These are phyloP conservation scores for Helostoma temminkii DNA, from an alignment of 2,797 vertebrate genomes.

Conservation along the genomic window DNA sequence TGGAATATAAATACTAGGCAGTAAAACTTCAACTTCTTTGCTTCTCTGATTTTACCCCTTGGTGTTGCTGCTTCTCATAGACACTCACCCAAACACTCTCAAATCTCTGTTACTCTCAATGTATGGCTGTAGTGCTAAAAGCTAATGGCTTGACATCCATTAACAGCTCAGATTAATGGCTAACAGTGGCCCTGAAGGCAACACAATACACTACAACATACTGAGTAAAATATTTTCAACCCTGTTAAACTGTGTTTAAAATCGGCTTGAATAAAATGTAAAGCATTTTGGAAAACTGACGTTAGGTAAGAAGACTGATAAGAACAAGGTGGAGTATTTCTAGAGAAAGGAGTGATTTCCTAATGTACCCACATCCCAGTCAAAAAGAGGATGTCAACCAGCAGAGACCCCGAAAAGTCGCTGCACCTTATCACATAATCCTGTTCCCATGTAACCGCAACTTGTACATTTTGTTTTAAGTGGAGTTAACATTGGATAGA, in stretches of 20 bases:
- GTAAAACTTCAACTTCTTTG: not conserved
- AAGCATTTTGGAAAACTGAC: too few species aligned
- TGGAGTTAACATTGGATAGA: too few species aligned
- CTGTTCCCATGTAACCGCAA: too few species aligned
- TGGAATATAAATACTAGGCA: not conserved
- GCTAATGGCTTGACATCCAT: constrained; percentile 49
- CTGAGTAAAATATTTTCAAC: constrained; percentile 58
- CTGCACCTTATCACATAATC: too few species aligned
- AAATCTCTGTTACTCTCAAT: constrained; percentile 30
- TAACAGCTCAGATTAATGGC: constrained; percentile 69
- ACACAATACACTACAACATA: constrained; percentile 54
- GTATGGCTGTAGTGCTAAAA: constrained; percentile 27
- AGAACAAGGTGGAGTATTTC: too few species aligned
- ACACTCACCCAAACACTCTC: not conserved
- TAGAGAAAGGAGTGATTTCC: too few species aligned
- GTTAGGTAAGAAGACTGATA: too few species aligned
- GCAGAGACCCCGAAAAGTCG: too few species aligned
- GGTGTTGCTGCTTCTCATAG: not conserved
- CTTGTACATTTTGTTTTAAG: too few species aligned
- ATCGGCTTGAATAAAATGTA: not conserved
- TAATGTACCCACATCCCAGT: too few species aligned
- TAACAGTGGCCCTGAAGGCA: constrained; percentile 64
- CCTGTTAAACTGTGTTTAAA: constrained; percentile 40
- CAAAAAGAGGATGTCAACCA: too few species aligned
- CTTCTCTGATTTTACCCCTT: not conserved